These are phyloP conservation scores for Zaprionus davidi DNA, from an alignment of 1,140 invertebrate genomes.

Conservation along the genomic window DNA sequence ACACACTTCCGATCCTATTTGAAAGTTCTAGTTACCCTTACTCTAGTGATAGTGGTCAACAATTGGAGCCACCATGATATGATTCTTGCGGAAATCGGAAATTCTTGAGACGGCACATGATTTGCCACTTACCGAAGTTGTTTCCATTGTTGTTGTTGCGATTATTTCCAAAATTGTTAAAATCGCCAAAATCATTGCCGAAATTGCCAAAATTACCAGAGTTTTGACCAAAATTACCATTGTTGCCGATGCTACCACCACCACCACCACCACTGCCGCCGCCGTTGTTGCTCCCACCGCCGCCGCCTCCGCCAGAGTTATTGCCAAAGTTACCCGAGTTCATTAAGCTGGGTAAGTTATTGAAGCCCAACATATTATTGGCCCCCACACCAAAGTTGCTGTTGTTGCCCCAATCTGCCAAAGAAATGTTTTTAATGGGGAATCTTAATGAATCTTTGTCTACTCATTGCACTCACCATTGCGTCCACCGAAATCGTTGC, in stretches of 20 bases:
- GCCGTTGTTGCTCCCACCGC: slow-evolving; percentile 18
- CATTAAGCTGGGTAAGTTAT: slow-evolving; percentile 73
- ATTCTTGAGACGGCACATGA: slow-evolving; percentile 1
- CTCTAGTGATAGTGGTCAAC: neutral
- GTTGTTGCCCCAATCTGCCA: slow-evolving; percentile 72
- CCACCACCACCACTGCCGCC: slow-evolving; percentile 10
- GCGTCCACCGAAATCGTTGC: slow-evolving; percentile 83
- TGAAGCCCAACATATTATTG: slow-evolving; percentile 79
- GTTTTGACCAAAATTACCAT: slow-evolving; percentile 62
- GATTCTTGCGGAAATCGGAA: slow-evolving; percentile 12
- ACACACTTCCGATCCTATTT: neutral
- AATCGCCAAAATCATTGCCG: slow-evolving; percentile 70
- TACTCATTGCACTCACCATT: slow-evolving; percentile 54
- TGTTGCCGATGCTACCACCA: slow-evolving; percentile 35
- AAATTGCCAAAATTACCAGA: slow-evolving; percentile 70
- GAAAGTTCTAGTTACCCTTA: neutral
- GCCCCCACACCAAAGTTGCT: slow-evolving; percentile 75
- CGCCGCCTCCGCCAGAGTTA: slow-evolving; percentile 54
- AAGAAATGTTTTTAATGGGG: slow-evolving; percentile 7
- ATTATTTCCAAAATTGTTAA: slow-evolving; percentile 68
- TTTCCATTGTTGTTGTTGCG: slow-evolving; percentile 52
- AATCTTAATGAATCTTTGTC: neutral
- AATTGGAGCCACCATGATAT: slow-evolving; percentile 8
- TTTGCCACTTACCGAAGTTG: slow-evolving; percentile 48
- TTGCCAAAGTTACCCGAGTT: slow-evolving; percentile 83